Conservation (phyloP, 1,140 invertebrate genomes). For the Matsumurasca onukii region DNA sequence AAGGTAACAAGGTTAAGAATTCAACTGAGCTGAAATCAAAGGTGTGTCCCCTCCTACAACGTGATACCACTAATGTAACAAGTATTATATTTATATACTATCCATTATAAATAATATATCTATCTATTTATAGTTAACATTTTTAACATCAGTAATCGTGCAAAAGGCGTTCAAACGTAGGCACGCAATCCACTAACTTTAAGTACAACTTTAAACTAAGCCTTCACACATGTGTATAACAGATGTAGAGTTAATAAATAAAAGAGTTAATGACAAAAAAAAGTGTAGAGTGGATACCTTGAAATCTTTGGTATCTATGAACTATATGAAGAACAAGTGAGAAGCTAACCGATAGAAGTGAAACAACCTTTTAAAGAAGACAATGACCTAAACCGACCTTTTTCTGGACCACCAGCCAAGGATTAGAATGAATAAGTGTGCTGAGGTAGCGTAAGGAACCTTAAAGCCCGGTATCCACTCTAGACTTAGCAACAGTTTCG, state of each 20-base stretch:
- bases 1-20: too few relatives aligned
- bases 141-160: conserved; percentile 25
- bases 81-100: conserved; percentile 27
- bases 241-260: conserved; percentile 16
- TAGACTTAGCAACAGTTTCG: not conserved
- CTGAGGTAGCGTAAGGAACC: not conserved
- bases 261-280: not conserved
- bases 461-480: not conserved
- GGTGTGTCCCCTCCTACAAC: not conserved
- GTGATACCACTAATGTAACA: conserved; percentile 16
- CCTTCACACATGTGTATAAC: not conserved
- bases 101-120: conserved; percentile 27
- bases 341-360: not conserved
- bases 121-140: conserved; percentile 28
- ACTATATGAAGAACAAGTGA: not conserved
- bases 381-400: too few relatives aligned
- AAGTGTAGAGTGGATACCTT: conserved; percentile 3
- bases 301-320: conserved; percentile 16
- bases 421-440: too few relatives aligned
- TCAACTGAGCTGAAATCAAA: too few relatives aligned
- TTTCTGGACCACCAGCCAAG: too few relatives aligned
- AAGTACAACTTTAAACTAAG: conserved; percentile 23
- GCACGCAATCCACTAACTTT: conserved; percentile 22
- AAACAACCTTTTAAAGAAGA: too few relatives aligned
- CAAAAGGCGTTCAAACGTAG: conserved; percentile 22